Conservation (phyloP, 2,888 invertebrate species). For the Cyaniris semiargus region DNA sequence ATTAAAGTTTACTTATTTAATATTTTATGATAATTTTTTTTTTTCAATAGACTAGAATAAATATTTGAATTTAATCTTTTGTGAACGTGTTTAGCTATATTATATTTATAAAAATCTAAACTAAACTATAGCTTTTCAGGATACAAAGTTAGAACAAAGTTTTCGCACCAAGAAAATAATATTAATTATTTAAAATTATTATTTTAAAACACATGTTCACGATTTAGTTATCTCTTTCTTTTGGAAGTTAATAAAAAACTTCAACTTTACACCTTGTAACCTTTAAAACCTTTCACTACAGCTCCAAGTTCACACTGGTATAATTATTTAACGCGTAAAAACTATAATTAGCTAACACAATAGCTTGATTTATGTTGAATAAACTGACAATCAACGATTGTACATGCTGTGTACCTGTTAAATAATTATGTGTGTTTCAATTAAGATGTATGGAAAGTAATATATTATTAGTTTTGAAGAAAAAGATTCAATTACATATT, state of each 20-base stretch:
- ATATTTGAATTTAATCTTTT: too few species aligned
- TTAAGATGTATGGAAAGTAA: background rate
- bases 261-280: slow-evolving; percentile 6
- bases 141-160: background rate
- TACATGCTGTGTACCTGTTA: background rate
- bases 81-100: too few species aligned
- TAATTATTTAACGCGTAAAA: slow-evolving; percentile 1
- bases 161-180: background rate
- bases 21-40: too few species aligned
- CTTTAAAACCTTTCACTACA: slow-evolving; percentile 15
- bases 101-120: too few species aligned
- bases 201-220: background rate
- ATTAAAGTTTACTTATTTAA: background rate
- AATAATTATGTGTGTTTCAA: background rate
- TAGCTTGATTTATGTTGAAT: slow-evolving; percentile 3
- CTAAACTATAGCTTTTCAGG: too few species aligned
- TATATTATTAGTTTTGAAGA: background rate
- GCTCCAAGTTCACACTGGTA: background rate
- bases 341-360: slow-evolving; percentile 13
- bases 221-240: background rate
- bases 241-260: background rate
- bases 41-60: too few species aligned
- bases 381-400: background rate
- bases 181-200: too few species aligned
- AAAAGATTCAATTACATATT: too few species aligned